Evolutionary conservation across 2,113 vertebrate genomes (phyloP).

Genomic region (Diadophis punctatus): DNA sequence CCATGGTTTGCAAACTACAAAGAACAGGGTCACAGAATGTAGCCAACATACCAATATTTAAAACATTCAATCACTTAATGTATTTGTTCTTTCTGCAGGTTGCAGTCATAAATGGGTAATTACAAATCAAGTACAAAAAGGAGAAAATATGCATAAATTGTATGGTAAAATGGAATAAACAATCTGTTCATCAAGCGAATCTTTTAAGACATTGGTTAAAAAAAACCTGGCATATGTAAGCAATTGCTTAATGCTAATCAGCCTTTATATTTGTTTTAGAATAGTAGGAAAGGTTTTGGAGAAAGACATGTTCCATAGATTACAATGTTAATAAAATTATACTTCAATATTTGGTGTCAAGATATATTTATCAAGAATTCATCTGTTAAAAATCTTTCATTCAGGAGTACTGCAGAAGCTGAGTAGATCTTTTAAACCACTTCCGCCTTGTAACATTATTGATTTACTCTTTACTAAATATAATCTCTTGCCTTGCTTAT

Average conservation of each 20-base stretch:
- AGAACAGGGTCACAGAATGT: not conserved
- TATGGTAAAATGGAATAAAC: not conserved
- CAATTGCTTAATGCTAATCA: not conserved
- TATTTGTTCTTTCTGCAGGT: not conserved
- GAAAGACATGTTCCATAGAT: not conserved
- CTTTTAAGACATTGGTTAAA: not conserved
- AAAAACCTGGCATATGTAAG: not conserved
- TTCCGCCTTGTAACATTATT: not conserved
- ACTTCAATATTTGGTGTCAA: not conserved
- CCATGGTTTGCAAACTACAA: not conserved
- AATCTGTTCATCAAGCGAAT: not conserved
- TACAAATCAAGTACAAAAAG: not conserved
- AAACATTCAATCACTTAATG: not conserved
- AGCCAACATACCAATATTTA: not conserved
- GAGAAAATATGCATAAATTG: not conserved
- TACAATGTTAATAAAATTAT: not conserved
- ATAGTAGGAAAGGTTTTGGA: not conserved
- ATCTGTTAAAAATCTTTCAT: not conserved
- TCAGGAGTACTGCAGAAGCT: not conserved
- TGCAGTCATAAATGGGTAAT: not conserved
- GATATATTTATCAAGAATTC: not conserved
- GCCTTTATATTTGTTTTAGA: not conserved
- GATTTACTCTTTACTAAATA: slow-evolving; percentile 28
- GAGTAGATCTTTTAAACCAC: not conserved
- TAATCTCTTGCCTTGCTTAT: slow-evolving; percentile 29